Evolutionary conservation across 2,797 vertebrate genomes (phyloP).

Genomic region (Galago senegalensis): DNA sequence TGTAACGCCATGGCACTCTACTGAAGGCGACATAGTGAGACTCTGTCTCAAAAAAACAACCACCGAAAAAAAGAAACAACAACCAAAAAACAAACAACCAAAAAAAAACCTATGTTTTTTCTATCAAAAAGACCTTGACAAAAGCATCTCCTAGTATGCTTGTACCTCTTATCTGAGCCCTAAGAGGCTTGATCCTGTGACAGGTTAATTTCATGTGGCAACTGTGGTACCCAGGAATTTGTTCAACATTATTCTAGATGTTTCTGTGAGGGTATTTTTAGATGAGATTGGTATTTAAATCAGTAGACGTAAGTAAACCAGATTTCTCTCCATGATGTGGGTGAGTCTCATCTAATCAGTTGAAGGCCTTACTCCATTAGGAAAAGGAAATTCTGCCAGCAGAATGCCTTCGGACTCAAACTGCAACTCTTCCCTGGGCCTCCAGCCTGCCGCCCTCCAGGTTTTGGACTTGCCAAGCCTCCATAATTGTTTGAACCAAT

Average conservation of each 20-base stretch:
- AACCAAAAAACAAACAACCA: too few species aligned
- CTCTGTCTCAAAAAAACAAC: too few species aligned
- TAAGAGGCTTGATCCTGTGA: neutral
- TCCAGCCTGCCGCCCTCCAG: neutral
- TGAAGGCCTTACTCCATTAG: neutral
- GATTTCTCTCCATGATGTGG: neutral
- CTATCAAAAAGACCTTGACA: neutral
- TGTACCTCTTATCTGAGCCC: neutral
- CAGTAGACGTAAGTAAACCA: neutral
- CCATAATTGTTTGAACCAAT: neutral
- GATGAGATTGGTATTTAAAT: neutral
- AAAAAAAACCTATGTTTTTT: neutral
- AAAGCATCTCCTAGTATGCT: neutral
- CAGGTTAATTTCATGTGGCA: neutral
- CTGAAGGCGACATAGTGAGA: too few species aligned
- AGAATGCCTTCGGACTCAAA: neutral
- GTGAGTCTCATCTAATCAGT: neutral
- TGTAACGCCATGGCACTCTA: too few species aligned
- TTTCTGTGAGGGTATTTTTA: conserved; percentile 11
- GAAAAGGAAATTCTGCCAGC: neutral
- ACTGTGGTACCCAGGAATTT: neutral
- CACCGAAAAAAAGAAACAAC: too few species aligned
- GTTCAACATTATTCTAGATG: neutral
- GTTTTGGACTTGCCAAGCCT: neutral
- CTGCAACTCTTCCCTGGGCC: neutral